Conservation (phyloP, 2,888 invertebrate species). For the Aradus depressus region DNA sequence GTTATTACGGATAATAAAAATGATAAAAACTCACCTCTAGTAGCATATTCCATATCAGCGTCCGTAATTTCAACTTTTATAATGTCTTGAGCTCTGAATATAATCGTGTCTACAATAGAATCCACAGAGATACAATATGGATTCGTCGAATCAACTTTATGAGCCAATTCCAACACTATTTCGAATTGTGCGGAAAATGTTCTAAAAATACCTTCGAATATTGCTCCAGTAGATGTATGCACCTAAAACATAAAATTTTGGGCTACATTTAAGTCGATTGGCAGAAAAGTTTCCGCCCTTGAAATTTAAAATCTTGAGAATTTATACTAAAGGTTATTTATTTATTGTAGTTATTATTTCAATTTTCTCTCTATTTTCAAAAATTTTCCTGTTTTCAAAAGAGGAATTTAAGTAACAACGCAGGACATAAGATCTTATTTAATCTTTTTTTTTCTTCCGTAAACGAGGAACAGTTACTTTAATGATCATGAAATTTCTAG, state of each 20-base stretch:
- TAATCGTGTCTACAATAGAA: slow-evolving; percentile 62
- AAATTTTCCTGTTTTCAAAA: no score
- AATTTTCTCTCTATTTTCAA: no score
- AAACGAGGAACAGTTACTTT: no score
- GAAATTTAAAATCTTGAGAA: no score
- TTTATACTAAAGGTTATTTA: no score
- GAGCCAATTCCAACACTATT: slow-evolving; percentile 76
- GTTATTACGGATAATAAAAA: not conserved
- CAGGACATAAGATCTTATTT: no score
- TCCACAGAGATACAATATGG: slow-evolving; percentile 54
- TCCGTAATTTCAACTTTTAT: slow-evolving; percentile 71
- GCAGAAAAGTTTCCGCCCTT: not conserved
- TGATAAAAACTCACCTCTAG: slow-evolving; percentile 46
- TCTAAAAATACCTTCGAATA: slow-evolving; percentile 81
- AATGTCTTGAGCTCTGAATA: slow-evolving; percentile 75
- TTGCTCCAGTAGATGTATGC: slow-evolving; percentile 68
- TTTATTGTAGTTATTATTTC: no score
- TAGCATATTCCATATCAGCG: slow-evolving; percentile 81
- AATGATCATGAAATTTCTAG: no score
- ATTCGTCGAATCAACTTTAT: slow-evolving; percentile 54
- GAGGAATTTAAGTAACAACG: no score
- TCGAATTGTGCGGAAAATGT: slow-evolving; percentile 84
- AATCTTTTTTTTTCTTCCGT: no score
- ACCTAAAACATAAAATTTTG: slow-evolving; percentile 39
- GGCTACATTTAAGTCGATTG: not conserved